A percentile compares a stretch with the other conserved stretches of the same genome.
These are phyloP conservation scores for Pempheris klunzingeri DNA, from an alignment of 2,797 vertebrate genomes.

Conservation along the genomic window DNA sequence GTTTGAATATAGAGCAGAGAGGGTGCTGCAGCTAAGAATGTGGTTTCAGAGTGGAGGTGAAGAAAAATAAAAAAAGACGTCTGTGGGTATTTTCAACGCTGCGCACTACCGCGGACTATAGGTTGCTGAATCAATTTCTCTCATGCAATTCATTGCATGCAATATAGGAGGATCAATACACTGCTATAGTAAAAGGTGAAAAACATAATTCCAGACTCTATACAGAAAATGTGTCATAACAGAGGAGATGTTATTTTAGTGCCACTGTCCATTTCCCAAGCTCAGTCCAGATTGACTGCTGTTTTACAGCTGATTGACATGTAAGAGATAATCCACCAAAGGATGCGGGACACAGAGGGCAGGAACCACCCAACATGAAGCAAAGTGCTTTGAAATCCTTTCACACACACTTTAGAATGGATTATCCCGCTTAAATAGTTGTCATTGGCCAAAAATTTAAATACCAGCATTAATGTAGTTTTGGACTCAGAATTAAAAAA, in stretches of 20 bases:
- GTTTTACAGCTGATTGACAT: conserved; percentile 46
- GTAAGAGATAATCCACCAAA: conserved; percentile 45
- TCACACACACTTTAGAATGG: conserved; percentile 39
- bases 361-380: conserved; percentile 25
- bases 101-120: background rate
- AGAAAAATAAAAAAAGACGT: background rate
- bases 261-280: background rate
- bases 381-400: conserved; percentile 45
- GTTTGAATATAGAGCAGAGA: conserved; percentile 41
- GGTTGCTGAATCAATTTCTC: conserved; percentile 8
- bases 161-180: background rate
- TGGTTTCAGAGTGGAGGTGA: background rate
- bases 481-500: background rate
- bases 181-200: background rate
- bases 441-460: conserved; percentile 22
- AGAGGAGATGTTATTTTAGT: conserved; percentile 8
- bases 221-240: conserved; percentile 3
- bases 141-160: background rate
- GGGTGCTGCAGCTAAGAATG: conserved; percentile 10
- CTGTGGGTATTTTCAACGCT: conserved; percentile 1
- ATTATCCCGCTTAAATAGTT: conserved; percentile 49
- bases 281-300: conserved; percentile 14
- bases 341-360: background rate
- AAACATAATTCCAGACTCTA: background rate
- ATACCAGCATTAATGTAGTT: background rate